Base-by-base conservation (phyloP, 2,888 invertebrate genomes). In the Seira sanloemensis region DNA sequence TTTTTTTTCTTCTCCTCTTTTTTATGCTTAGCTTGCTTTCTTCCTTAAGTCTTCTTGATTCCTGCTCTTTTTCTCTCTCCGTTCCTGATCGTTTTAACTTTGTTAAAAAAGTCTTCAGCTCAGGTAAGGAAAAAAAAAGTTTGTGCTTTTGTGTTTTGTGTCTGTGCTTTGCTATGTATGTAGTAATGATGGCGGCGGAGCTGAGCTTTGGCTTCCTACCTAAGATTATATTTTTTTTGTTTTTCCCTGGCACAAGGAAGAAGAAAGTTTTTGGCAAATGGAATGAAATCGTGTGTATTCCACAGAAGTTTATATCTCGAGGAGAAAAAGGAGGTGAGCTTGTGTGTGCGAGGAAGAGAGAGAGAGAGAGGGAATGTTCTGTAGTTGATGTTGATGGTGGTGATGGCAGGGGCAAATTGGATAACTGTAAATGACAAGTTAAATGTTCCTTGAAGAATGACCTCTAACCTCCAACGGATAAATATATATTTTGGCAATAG, bases 401-500 rank as follows among this genome's bases (percentile, higher is more conserved):
- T 67, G 21, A 54, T 73, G 58, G 79, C 54, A 75, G 72, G 0
- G 23, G 21, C 5, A 71, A 77, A 82, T 82, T 82, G 77, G 62
- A 82, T 58, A 37, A 21, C 77, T 82, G 82, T 37, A 72, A 72
- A 77, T 82, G 82, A 82, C 82, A 77, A 77, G 82, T 82, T 81
- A 75, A 74, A 80, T 71, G 76, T 66, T 50, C 66, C 66, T 54
- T 82, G 72, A 71, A 72, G 66, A 72, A 82, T 82, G 82, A 82
- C 82, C 82, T 82, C 77, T 80, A 69, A 37, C 74, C 37, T 12
- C 37, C n/a, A n/a, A n/a, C n/a, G n/a, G n/a, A 12, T 37, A 37
- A 37, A 37, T 37, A 4, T 12, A 4, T 37, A 4, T 37, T 4
- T 37, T 7, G 37, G 5, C 37, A 7, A 37, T 37, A 37, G 4